Percentiles rank a stretch among this genome's conserved stretches.
phyloP scores from a whole-genome alignment of 2,888 invertebrate species.

The Hipparchia sbordonii region DNA sequence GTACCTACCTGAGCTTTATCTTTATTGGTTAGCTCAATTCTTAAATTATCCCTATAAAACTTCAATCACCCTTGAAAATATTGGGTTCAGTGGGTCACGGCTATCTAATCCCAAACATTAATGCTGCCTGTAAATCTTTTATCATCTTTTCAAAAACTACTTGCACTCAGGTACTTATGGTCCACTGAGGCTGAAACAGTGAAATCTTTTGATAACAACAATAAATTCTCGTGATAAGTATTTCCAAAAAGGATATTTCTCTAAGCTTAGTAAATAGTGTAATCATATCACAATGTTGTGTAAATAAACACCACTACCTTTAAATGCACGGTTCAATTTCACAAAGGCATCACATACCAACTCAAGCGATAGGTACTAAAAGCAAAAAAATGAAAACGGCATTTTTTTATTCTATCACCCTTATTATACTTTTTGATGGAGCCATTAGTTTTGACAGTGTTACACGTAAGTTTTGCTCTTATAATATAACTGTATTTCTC shows the following conservation, averaged over 20 bases:
- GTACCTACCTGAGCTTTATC: slow-evolving; percentile 14
- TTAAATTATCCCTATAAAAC: background rate
- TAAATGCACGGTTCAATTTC: slow-evolving; percentile 8
- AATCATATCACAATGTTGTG: slow-evolving; percentile 23
- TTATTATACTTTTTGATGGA: background rate
- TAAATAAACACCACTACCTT: slow-evolving; percentile 26
- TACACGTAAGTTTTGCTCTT: slow-evolving; percentile 23
- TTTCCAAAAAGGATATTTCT: slow-evolving; percentile 29
- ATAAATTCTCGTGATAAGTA: slow-evolving; percentile 21
- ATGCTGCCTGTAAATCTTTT: slow-evolving; percentile 9
- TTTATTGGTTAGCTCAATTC: slow-evolving; percentile 15
- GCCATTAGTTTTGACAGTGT: slow-evolving; percentile 19
- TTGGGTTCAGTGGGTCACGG: slow-evolving; percentile 31
- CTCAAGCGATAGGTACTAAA: too few species aligned
- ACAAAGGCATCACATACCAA: slow-evolving; percentile 5
- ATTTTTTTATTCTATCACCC: background rate
- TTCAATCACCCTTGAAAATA: slow-evolving; percentile 21
- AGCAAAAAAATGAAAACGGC: background rate
- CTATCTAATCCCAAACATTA: slow-evolving; percentile 20
- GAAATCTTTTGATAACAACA: slow-evolving; percentile 25
- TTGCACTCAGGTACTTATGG: background rate
- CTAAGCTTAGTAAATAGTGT: slow-evolving; percentile 23
- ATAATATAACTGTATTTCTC: background rate
- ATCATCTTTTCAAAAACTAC: slow-evolving; percentile 14
- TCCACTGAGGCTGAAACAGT: slow-evolving; percentile 6